phyloP scores from a whole-genome alignment of 2,888 invertebrate species.

The Steromphala cineraria region DNA sequence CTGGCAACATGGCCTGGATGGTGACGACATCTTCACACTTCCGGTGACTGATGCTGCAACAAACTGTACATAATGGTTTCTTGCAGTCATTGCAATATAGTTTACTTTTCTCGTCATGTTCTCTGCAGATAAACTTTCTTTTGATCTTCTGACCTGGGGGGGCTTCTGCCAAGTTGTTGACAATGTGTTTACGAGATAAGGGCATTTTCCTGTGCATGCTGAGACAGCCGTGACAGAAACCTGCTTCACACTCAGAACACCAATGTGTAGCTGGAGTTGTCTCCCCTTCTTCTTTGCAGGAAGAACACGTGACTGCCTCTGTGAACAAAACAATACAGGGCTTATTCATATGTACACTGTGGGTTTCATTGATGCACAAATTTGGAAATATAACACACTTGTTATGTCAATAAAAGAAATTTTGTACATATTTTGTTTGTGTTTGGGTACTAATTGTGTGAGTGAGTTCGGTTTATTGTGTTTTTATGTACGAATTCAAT shows the following conservation, averaged over 20 bases:
- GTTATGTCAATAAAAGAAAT: too few species aligned
- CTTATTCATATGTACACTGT: too few species aligned
- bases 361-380: too few species aligned
- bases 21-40: not conserved
- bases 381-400: too few species aligned
- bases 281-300: not conserved
- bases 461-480: too few species aligned
- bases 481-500: too few species aligned
- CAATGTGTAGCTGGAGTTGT: not conserved
- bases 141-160: too few species aligned
- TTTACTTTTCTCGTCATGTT: not conserved
- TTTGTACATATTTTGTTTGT: too few species aligned
- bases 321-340: too few species aligned
- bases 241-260: not conserved
- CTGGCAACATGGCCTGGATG: not conserved
- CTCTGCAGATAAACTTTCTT: not conserved
- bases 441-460: too few species aligned
- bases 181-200: not conserved
- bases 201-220: not conserved
- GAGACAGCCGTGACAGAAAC: not conserved
- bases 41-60: not conserved
- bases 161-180: not conserved
- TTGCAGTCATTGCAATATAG: not conserved
- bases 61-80: not conserved
- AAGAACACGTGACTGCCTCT: not conserved